Evolutionary conservation across 1,140 invertebrate genomes (phyloP).

Genomic region (Drosophila ogumai): DNA sequence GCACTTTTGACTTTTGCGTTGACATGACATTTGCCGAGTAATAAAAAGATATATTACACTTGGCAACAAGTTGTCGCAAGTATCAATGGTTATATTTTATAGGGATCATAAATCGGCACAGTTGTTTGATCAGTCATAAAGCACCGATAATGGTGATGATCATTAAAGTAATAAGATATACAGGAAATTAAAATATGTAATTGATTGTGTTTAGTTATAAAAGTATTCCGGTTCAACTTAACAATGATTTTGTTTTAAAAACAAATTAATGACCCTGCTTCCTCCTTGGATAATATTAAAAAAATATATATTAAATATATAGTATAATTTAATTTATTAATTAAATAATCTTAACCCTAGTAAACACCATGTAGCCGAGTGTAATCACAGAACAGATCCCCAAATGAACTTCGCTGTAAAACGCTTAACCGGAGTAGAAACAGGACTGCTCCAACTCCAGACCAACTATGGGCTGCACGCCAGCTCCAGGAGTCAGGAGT

Average conservation of each 20-base stretch:
- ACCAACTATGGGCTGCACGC: constrained; percentile 56
- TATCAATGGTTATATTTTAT: neutral
- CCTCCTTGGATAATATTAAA: neutral
- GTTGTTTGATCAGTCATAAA: constrained; percentile 3
- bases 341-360: neutral
- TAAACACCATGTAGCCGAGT: constrained; percentile 34
- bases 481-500: constrained; percentile 45
- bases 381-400: constrained; percentile 36
- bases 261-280: neutral
- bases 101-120: neutral
- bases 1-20: constrained; percentile 79
- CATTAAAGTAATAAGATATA: neutral
- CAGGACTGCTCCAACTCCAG: constrained; percentile 3
- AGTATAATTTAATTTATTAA: neutral
- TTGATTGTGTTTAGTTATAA: neutral
- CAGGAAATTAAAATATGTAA: neutral
- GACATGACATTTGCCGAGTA: constrained; percentile 74
- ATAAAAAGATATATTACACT: constrained; percentile 60
- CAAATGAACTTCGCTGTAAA: constrained; percentile 55
- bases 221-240: no score
- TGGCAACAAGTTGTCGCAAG: constrained; percentile 7
- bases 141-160: neutral
- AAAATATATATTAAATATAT: no score
- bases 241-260: neutral
- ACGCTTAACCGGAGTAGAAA: constrained; percentile 54